Evolutionary conservation across 2,113 vertebrate species (phyloP), one percentile per base, ranked within the genome.

Genomic region (Petrocephalus microphthalmus): DNA sequence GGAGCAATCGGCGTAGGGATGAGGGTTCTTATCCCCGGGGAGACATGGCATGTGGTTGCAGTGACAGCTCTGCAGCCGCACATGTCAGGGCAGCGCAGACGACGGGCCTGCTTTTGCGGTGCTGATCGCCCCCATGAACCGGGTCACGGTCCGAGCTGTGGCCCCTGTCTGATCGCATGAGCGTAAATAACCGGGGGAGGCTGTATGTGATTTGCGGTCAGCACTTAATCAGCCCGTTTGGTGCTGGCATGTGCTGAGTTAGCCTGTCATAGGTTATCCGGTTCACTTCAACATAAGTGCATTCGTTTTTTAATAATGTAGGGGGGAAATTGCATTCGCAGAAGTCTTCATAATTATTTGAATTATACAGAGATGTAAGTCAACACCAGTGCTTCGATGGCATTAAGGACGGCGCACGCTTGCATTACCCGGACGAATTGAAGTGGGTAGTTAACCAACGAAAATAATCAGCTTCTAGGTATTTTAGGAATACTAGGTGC

Each of bases 1-100:
- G 29, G 25, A 47, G 51, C 51, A 54, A 57, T 33, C 74, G 42
- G 22, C 53, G 25, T 82, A n/a, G n/a, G 17, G 25, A 56, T 49
- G 15, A 85, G 15, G 6, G 1, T 3, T 53, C 19, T 53, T 53
- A 53, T 53, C 20, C 11, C 22, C 37, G 20, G 45, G 29, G 71
- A 78, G 8, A 37, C 15, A 37, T 81, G 47, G 17, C n/a, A 74
- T 7, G 25, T 19, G 42, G 64, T 7, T 81, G 47, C 42, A 22
- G 45, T 87, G 87, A 87, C 87, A 87, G 87, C 67, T 87, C 25
- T 53, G 87, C 15, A 71, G 86, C 25, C 25, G 67, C 87, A 87
- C 87, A 87, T 87, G 87, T 87, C 87, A 87, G 51, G 19, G 87
- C 47, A 85, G 49, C 74, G 37, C 42, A 20, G 74, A 81, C 74